These are phyloP conservation scores for Sebastes jordani DNA, from an alignment of 2,797 vertebrate species.

Conservation along the genomic window DNA sequence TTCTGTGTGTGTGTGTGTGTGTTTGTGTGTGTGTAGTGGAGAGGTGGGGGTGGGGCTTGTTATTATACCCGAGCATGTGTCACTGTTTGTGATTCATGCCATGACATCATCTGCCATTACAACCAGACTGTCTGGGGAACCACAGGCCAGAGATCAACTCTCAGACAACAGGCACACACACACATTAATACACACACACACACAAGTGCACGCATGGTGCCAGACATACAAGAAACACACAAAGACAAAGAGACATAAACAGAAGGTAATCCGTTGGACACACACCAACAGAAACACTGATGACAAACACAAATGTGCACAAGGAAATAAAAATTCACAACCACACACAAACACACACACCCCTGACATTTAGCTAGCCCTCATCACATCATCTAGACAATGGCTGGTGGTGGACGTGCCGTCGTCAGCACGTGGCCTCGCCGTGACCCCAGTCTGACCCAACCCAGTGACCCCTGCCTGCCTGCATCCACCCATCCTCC, in stretches of 20 bases:
- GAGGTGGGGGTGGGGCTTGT: slow-evolving; percentile 57
- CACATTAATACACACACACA: not conserved
- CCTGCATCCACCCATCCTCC: slow-evolving; percentile 25
- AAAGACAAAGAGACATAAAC: slow-evolving; percentile 20
- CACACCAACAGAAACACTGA: slow-evolving; percentile 5
- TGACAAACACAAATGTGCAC: not conserved
- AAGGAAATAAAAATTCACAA: not conserved
- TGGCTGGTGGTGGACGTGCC: not conserved
- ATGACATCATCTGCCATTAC: slow-evolving; percentile 85
- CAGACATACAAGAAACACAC: not conserved
- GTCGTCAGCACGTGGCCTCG: slow-evolving; percentile 3
- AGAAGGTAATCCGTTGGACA: not conserved
- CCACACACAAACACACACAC: not conserved
- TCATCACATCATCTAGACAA: slow-evolving; percentile 22
- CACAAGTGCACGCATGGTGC: not conserved
- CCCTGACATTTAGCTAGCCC: not conserved
- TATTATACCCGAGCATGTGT: slow-evolving; percentile 78
- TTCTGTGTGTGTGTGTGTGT: slow-evolving; percentile 1
- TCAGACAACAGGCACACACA: slow-evolving; percentile 45
- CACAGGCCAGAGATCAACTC: slow-evolving; percentile 69
- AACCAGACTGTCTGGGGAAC: slow-evolving; percentile 80
- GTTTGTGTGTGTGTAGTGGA: not conserved
- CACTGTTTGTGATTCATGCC: slow-evolving; percentile 79
- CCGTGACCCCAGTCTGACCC: slow-evolving; percentile 35
- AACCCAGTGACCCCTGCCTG: slow-evolving; percentile 48